Base-by-base conservation (phyloP, 2,888 invertebrate genomes). In the Coremacera marginata region DNA sequence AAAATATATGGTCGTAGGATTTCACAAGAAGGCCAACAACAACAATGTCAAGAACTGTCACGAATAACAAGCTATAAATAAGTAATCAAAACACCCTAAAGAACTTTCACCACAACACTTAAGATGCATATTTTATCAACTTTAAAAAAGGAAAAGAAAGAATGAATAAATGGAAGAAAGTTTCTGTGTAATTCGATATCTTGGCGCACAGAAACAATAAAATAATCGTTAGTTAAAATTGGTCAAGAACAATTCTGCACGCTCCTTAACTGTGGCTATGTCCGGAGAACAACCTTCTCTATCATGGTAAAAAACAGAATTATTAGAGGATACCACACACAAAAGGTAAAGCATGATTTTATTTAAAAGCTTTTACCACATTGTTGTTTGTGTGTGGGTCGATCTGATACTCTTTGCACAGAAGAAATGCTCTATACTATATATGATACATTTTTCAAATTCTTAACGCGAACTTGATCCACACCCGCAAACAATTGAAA, bases 91-190 rank as follows among this genome's bases (percentile, higher is more conserved):
- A 55, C 22, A 55, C 55, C 75, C 79, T 79, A 52, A 65, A 77
- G 72, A 77, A 79, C 79, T 79, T 79, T 79, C 79, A 76, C 78
- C 79, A 63, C 63, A 79, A 77, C 57, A 57, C 77, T 63, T 65
- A 68, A 62, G 62, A 72, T 34, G 70, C 71, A 79, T 70, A 72
- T 76, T 70, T 75, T 79, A 77, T 62, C 52, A 70, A 60, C 75
- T 31, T 37, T 67, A 77, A 77, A 79, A 73, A 79, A 79, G 77
- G 77, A 77, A 76, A 77, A 49, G 60, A n/a, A 49, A n/a, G 14
- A 68, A 16, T 51, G 14, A 65, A 27, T 51, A 14, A 27, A 60
- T 44, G 19, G 49, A n/a, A 55, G 55, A 55, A 19, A 65, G 19
- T 65, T 65, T 34, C 3, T 34, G 34, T 60, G 60, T 27, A 27